Evolutionary conservation across 2,797 vertebrate species (phyloP).

Genomic region (Carapus acus): DNA sequence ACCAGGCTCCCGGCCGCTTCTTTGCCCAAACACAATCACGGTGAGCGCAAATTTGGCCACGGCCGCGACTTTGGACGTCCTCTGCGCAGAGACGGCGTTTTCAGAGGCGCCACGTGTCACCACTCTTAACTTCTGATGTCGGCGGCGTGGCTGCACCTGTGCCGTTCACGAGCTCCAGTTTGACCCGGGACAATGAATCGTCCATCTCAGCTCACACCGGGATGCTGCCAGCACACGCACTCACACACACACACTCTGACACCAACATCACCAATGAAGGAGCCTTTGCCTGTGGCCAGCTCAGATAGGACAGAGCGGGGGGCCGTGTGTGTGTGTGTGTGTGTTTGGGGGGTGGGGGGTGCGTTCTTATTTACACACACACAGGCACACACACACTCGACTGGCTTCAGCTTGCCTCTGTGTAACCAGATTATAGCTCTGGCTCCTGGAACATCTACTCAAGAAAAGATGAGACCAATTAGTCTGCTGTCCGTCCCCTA

Average conservation of each 20-base stretch:
- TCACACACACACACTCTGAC: slow-evolving; percentile 22
- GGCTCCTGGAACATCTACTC: slow-evolving; percentile 68
- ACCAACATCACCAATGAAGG: slow-evolving; percentile 27
- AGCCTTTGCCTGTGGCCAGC: slow-evolving; percentile 38
- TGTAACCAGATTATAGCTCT: slow-evolving; percentile 71
- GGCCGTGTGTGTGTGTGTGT: no score
- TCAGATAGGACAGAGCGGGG: slow-evolving; percentile 34
- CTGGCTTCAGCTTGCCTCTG: slow-evolving; percentile 34
- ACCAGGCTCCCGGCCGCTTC: slow-evolving; percentile 22
- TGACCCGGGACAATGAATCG: slow-evolving; percentile 11
- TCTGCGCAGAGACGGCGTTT: slow-evolving; percentile 16
- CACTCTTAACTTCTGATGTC: slow-evolving; percentile 14
- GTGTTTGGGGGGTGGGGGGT: no score
- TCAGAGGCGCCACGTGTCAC: slow-evolving; percentile 15
- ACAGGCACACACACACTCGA: slow-evolving; percentile 28
- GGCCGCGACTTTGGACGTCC: slow-evolving; percentile 18
- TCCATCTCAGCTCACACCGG: slow-evolving; percentile 17
- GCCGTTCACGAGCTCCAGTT: slow-evolving; percentile 1
- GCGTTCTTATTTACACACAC: slow-evolving; percentile 36
- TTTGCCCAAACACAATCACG: slow-evolving; percentile 38
- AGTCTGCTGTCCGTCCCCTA: slow-evolving; percentile 65
- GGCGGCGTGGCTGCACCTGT: slow-evolving; percentile 19
- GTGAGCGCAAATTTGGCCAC: slow-evolving; percentile 22
- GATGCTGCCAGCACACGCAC: slow-evolving; percentile 11
- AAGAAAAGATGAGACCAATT: slow-evolving; percentile 72